phyloP scores from a whole-genome alignment of 2,113 vertebrate genomes.

The Oryzias curvinotus region DNA sequence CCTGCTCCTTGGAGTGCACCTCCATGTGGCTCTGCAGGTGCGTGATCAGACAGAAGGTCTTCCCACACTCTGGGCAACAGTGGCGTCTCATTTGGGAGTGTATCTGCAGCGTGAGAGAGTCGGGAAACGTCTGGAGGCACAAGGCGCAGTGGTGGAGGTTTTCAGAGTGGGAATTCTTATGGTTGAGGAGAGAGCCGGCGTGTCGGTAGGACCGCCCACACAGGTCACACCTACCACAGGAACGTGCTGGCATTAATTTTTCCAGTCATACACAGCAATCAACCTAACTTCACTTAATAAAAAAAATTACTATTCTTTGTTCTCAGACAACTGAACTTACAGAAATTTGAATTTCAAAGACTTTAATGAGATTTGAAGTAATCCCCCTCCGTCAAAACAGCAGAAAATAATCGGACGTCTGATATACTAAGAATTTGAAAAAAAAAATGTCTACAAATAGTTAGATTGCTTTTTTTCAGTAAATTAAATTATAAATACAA shows the following conservation, averaged over 20 bases:
- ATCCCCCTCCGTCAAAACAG: no score
- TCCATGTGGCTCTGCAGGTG: constrained; percentile 81
- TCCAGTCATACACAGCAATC: constrained; percentile 1
- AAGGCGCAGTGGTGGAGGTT: constrained; percentile 80
- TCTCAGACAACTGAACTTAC: no score
- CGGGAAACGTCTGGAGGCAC: constrained; percentile 82
- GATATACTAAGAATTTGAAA: no score
- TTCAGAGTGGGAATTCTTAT: constrained; percentile 81
- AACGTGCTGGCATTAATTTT: constrained; percentile 12
- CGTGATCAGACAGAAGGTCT: constrained; percentile 78
- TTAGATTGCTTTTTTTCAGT: no score
- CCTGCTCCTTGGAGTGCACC: constrained; percentile 73
- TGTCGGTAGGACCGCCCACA: constrained; percentile 85
- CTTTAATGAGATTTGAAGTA: no score
- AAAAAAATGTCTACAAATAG: no score
- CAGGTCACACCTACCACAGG: constrained; percentile 79
- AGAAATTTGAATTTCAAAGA: no score
- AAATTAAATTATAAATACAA: no score
- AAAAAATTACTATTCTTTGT: no score
- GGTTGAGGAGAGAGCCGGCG: constrained; percentile 83
- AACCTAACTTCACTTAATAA: constrained; percentile 4
- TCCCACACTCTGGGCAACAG: constrained; percentile 81
- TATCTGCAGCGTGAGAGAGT: constrained; percentile 77
- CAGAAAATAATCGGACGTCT: no score
- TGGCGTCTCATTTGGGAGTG: constrained; percentile 81